These are phyloP conservation scores for Rallus crepitans DNA, from an alignment of 2,797 vertebrate species.

Conservation along the genomic window DNA sequence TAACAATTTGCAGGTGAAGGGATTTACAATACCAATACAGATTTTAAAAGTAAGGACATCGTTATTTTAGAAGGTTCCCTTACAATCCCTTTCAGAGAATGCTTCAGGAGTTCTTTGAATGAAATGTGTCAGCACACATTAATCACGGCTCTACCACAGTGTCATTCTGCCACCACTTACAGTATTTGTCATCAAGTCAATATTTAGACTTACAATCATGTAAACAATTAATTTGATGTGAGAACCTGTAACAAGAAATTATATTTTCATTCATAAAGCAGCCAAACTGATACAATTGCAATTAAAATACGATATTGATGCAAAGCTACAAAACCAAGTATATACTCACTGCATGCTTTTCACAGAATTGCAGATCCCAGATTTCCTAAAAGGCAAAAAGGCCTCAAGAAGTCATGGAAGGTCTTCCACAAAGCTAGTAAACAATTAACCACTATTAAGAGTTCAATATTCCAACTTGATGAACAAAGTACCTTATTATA, in stretches of 20 bases:
- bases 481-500: background rate
- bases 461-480: background rate
- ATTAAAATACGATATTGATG: background rate
- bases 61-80: background rate
- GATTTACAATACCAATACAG: background rate
- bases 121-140: background rate
- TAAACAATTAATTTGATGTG: background rate
- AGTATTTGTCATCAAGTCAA: slow-evolving; percentile 1
- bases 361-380: background rate
- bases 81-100: background rate
- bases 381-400: background rate
- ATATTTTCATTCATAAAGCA: background rate
- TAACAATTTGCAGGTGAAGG: background rate
- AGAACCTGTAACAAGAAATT: background rate
- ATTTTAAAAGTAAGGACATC: background rate
- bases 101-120: background rate
- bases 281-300: background rate
- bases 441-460: background rate
- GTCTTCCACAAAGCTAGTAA: background rate
- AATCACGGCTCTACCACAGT: background rate
- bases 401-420: background rate
- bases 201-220: background rate
- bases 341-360: background rate
- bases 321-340: background rate
- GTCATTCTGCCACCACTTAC: background rate